phyloP scores from a whole-genome alignment of 2,888 invertebrate genomes.

The Leptopilina drosophilae region DNA sequence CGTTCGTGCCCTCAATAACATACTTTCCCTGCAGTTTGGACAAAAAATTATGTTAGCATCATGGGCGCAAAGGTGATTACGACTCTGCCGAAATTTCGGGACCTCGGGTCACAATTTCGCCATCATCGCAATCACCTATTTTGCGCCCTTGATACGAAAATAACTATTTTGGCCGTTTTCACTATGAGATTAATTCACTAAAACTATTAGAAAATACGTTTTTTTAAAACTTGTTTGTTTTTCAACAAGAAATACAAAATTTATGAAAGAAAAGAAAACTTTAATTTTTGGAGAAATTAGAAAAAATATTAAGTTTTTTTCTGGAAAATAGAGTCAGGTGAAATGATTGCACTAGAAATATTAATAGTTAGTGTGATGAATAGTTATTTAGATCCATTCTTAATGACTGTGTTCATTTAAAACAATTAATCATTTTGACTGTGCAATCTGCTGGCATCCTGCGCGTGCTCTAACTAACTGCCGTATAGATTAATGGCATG shows the following conservation, averaged over 20 bases:
- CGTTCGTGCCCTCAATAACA: no score
- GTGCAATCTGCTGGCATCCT: constrained; percentile 54
- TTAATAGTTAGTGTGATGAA: constrained; percentile 60
- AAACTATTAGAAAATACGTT: neutral
- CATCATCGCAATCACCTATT: no score
- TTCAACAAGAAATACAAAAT: neutral
- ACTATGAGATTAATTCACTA: neutral
- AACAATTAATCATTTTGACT: constrained; percentile 61
- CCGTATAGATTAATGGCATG: constrained; percentile 60
- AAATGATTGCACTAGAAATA: constrained; percentile 49
- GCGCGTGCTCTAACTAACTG: constrained; percentile 56
- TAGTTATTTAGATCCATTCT: constrained; percentile 64
- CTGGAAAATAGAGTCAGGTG: neutral
- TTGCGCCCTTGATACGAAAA: no score
- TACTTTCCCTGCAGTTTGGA: no score
- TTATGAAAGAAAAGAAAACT: no score
- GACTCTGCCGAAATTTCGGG: no score
- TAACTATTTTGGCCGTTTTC: no score
- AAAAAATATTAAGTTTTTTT: constrained; percentile 8
- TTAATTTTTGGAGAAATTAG: no score
- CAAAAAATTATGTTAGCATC: no score
- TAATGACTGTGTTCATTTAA: constrained; percentile 55
- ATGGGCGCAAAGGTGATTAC: no score
- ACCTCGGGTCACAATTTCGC: no score
- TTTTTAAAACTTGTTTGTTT: neutral